These are phyloP conservation scores for Poecilia velifera DNA, from an alignment of 2,797 vertebrate species.

Conservation along the genomic window DNA sequence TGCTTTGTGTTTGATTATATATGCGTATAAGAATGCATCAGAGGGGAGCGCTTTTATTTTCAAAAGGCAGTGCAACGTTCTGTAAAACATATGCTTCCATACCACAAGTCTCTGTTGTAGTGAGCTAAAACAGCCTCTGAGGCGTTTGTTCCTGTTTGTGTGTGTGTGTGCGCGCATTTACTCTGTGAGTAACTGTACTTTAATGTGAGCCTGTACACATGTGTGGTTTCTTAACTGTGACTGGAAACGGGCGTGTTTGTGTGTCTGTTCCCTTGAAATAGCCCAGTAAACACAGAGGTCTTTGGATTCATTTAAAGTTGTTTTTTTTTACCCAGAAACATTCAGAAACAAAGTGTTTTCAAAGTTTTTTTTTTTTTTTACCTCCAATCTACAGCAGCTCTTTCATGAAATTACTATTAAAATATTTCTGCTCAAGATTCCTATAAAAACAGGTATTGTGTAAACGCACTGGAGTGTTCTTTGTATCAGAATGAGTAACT, in stretches of 20 bases:
- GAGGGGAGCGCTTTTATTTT: neutral
- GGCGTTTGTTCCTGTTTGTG: conserved; percentile 18
- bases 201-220: conserved; percentile 30
- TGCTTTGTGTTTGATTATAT: neutral
- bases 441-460: neutral
- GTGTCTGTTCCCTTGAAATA: conserved; percentile 51
- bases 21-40: neutral
- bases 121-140: conserved; percentile 45
- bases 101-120: conserved; percentile 40
- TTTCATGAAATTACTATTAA: neutral
- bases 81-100: conserved; percentile 42
- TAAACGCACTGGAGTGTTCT: no score
- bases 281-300: conserved; percentile 41
- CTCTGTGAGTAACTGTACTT: conserved; percentile 18
- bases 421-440: neutral
- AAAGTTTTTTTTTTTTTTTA: neutral
- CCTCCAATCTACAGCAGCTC: neutral
- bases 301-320: conserved; percentile 20
- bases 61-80: conserved; percentile 26
- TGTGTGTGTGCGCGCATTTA: neutral
- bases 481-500: neutral
- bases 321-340: conserved; percentile 13
- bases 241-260: conserved; percentile 30
- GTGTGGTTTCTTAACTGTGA: conserved; percentile 34
- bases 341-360: neutral